Base-by-base conservation (phyloP, 2,888 invertebrate genomes). In the Amblyjoppa fuscipennis region DNA sequence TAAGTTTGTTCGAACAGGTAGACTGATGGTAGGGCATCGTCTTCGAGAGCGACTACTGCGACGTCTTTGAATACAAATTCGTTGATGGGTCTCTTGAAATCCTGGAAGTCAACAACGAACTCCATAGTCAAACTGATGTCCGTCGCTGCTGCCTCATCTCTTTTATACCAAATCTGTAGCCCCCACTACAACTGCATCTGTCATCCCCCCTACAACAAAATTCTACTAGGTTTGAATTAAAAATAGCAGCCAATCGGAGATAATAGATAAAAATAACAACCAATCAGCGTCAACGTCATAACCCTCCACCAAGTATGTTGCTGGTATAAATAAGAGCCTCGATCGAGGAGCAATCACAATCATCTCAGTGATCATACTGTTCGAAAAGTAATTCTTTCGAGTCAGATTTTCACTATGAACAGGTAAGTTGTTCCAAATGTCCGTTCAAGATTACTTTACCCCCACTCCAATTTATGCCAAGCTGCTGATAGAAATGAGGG, bases 61-160 rank as follows among this genome's bases (percentile, higher is more conserved):
- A 85, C 11, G 53, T 83, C 85, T 34, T 87, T 85, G 45, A 75
- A 56, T 3, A 87, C 45, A 38, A 87, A 84, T 11, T 79, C 70
- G 45, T 85, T 78, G 38, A 45, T 7, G 13, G 78, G 56, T 13
- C n/a, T 31, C 20, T 20, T 20, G 20, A 20, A 20, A 20, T 20
- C 20, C 20, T 20, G 20, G 20, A 20, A 20, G 20, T 20, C 20
- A 20, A 20, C 0, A 20, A 20, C 20, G 20, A 20, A 20, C 20
- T 49, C 81, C 64, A 76, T 81, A 25, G 16, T 81, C 45, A 51
- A 28, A 77, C 1, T 68, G 68, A 77, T 68, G 68, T 53, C 56
- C 7, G 16, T 13, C 16, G 25, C 20, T 68, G 51, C 34, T 25
- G 0, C 34, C 9, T 41, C 56, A 4, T 5, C 45, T 53, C 77